Evolutionary conservation across 53 echinoderm and acorn worm species (phyloP).

Genomic region (Crossaster papposus): DNA sequence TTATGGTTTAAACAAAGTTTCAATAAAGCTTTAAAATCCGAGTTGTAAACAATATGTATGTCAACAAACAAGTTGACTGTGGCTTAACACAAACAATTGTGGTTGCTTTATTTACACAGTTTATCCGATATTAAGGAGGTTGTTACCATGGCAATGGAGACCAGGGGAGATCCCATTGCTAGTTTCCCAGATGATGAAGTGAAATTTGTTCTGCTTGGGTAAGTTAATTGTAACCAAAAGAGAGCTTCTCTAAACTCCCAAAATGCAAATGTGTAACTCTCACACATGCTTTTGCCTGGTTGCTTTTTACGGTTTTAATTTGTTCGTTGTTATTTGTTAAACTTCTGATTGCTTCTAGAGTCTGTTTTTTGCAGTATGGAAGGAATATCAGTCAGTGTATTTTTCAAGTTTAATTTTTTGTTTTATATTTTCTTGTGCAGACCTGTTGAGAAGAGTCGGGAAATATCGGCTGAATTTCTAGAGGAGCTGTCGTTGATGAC

Average conservation of each 20-base stretch:
- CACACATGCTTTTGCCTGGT: too few species aligned
- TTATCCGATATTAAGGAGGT: conserved; percentile 65
- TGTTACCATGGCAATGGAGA: conserved; percentile 54
- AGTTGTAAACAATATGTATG: background rate
- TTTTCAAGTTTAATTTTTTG: background rate
- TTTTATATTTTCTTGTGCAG: conserved; percentile 21
- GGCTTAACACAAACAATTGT: background rate
- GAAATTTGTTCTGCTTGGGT: conserved; percentile 76
- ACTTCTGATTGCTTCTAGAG: background rate
- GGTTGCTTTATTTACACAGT: conserved; percentile 23
- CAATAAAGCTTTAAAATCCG: too few species aligned
- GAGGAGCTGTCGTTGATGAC: background rate
- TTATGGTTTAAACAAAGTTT: too few species aligned
- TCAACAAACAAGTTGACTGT: background rate
- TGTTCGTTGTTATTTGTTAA: too few species aligned
- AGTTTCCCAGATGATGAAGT: conserved; percentile 63
- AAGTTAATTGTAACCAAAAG: background rate
- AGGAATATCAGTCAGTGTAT: background rate
- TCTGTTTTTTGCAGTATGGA: background rate
- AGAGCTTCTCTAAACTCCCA: too few species aligned
- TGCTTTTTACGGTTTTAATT: too few species aligned
- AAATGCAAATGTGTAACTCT: too few species aligned
- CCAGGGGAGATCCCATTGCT: conserved; percentile 62
- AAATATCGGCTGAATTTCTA: conserved; percentile 13
- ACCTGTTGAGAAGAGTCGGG: conserved; percentile 58